Evolutionary conservation across 1,140 invertebrate genomes (phyloP).

Genomic region (Pentalonia nigronervosa): DNA sequence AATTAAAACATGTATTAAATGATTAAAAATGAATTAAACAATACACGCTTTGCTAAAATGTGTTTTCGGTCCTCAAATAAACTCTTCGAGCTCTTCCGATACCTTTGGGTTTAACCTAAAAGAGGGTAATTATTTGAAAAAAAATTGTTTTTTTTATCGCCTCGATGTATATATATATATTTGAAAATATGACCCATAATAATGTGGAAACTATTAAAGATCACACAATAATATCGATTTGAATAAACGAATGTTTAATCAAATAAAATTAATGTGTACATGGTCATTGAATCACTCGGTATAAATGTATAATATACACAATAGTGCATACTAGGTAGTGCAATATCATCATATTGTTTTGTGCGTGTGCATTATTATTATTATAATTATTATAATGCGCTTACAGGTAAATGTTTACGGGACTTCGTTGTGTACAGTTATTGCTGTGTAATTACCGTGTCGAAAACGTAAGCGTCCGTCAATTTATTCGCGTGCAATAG

Average conservation of each 20-base stretch:
- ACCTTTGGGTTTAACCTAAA: too few relatives aligned
- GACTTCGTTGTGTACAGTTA: neutral
- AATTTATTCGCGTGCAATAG: constrained; percentile 1
- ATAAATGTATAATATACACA: neutral
- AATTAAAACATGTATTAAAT: too few relatives aligned
- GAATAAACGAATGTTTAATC: neutral
- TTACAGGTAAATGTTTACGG: neutral
- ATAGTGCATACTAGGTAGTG: neutral
- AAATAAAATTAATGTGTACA: neutral
- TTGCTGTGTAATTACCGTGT: constrained; percentile 18
- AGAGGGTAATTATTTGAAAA: neutral
- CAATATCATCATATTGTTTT: constrained; percentile 9
- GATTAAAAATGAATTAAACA: too few relatives aligned
- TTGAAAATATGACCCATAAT: neutral
- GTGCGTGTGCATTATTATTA: neutral
- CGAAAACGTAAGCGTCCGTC: neutral
- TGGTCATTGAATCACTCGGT: neutral
- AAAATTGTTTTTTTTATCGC: too few relatives aligned
- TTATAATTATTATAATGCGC: neutral
- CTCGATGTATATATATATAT: too few relatives aligned
- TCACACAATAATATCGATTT: neutral
- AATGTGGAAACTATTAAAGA: neutral
- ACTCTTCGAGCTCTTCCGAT: too few relatives aligned
- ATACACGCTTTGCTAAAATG: too few relatives aligned
- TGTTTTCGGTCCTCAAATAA: too few relatives aligned